Evolutionary conservation across 2,797 vertebrate species (phyloP).

Genomic region (Glossophaga mutica): DNA sequence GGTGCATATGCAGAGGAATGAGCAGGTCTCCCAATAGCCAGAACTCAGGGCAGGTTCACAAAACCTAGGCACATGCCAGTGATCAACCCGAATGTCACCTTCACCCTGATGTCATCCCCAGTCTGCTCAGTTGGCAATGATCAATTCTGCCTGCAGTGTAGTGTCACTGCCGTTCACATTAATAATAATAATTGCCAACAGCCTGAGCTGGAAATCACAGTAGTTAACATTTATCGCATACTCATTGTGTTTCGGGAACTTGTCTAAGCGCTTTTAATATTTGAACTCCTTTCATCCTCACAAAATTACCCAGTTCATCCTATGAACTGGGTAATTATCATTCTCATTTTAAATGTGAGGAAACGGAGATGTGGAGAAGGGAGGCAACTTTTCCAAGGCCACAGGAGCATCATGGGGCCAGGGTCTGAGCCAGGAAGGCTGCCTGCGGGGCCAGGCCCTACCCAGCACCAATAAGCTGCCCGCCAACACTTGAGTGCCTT

Average conservation of each 20-base stretch:
- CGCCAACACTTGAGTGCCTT: too few relatives aligned
- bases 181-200: background rate
- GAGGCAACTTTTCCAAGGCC: background rate
- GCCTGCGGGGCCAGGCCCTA: fast-evolving
- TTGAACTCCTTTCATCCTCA: background rate
- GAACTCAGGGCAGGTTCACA: background rate
- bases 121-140: background rate
- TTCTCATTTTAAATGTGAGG: background rate
- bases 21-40: background rate
- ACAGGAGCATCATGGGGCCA: fast-evolving
- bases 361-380: background rate
- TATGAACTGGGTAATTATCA: background rate
- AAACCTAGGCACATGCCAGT: fast-evolving
- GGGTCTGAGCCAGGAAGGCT: background rate
- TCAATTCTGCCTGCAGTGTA: background rate
- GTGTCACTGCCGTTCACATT: background rate
- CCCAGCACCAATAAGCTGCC: fast-evolving
- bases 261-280: background rate
- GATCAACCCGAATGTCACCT: background rate
- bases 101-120: background rate
- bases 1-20: background rate
- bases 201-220: background rate
- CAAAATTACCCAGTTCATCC: background rate
- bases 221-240: background rate
- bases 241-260: background rate